Evolutionary conservation across 2,888 invertebrate genomes (phyloP).

Genomic region (Apamea anceps): DNA sequence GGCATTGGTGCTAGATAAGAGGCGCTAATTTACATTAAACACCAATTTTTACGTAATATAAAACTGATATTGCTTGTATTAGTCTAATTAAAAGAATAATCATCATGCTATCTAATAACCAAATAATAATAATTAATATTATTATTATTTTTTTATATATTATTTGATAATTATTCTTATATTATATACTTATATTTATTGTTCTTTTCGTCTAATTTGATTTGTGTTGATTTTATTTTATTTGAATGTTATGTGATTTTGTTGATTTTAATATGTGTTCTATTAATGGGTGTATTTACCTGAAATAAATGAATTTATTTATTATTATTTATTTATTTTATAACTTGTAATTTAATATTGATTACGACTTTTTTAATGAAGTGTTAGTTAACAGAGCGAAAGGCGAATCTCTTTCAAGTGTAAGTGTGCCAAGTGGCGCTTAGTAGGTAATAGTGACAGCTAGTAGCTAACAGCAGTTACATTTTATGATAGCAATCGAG

Average conservation of each 20-base stretch:
- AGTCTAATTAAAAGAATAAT: conserved; percentile 61
- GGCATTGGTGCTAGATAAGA: conserved; percentile 41
- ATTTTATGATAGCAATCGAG: conserved; percentile 53
- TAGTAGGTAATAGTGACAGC: conserved; percentile 41
- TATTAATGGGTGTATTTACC: too few relatives aligned
- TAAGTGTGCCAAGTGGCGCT: conserved; percentile 45
- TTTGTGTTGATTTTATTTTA: too few relatives aligned
- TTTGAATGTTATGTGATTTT: too few relatives aligned
- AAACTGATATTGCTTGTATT: conserved; percentile 55
- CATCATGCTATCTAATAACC: conserved; percentile 33
- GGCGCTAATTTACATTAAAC: conserved; percentile 58
- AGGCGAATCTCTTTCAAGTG: conserved; percentile 18
- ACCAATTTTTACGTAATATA: conserved; percentile 56
- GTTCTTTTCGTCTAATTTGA: too few relatives aligned
- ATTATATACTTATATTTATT: too few relatives aligned
- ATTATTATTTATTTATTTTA: too few relatives aligned
- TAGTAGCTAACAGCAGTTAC: conserved; percentile 30
- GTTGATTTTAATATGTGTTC: too few relatives aligned
- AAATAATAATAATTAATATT: too few relatives aligned
- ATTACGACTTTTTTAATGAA: conserved; percentile 29
- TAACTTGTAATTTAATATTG: conserved; percentile 35
- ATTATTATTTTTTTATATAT: too few relatives aligned
- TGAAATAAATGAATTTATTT: too few relatives aligned
- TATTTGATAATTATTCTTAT: too few relatives aligned
- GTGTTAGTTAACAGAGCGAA: conserved; percentile 42